phyloP scores from a whole-genome alignment of 1,140 invertebrate genomes.

The Cheumatopsyche charites region DNA sequence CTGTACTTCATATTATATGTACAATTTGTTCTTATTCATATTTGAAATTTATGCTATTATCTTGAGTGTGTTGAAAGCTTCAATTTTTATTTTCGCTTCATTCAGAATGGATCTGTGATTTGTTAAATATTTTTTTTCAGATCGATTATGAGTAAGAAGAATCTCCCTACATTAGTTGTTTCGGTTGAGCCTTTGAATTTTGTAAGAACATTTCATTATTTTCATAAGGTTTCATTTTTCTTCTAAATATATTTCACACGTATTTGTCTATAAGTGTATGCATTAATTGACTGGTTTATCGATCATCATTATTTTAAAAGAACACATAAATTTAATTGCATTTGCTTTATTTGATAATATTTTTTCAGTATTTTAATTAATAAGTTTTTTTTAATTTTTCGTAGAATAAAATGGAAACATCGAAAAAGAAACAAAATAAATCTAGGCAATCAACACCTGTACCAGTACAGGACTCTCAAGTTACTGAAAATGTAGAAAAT shows the following conservation, averaged over 20 bases:
- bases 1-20: too few species aligned
- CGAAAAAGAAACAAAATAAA: conserved; percentile 25
- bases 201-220: conserved; percentile 11
- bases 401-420: conserved; percentile 42
- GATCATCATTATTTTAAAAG: too few species aligned
- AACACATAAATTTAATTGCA: too few species aligned
- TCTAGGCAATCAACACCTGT: conserved; percentile 30
- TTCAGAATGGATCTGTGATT: background rate
- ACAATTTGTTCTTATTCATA: too few species aligned
- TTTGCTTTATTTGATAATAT: background rate
- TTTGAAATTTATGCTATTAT: too few species aligned
- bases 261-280: too few species aligned
- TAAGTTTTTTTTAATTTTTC: conserved; percentile 15
- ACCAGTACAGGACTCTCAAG: conserved; percentile 20
- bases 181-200: conserved; percentile 33
- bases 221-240: too few species aligned
- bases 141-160: conserved; percentile 41
- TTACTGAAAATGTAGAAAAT: background rate
- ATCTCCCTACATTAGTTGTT: conserved; percentile 23
- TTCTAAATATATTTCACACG: conserved; percentile 20
- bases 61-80: too few species aligned
- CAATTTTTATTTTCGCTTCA: too few species aligned
- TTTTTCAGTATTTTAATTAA: background rate
- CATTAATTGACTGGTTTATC: too few species aligned
- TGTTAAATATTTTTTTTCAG: conserved; percentile 16